phyloP scores from a whole-genome alignment of 2,888 invertebrate genomes.

The Hemistola chrysoprasaria region DNA sequence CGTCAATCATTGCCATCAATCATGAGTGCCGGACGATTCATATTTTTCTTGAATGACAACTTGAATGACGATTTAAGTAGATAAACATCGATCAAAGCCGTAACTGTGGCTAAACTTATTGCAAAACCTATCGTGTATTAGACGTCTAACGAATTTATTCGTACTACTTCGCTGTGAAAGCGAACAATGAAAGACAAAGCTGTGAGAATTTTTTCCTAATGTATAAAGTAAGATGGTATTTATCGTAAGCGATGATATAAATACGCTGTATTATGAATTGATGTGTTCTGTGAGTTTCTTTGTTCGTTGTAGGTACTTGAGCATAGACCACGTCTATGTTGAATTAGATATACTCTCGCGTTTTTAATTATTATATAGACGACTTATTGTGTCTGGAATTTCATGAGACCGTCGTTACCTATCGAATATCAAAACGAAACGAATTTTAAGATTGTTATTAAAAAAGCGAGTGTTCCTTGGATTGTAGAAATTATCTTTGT shows the following conservation, averaged over 20 bases:
- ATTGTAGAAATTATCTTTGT: no score
- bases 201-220: constrained; percentile 64
- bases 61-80: no score
- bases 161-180: constrained; percentile 68
- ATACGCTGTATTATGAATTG: constrained; percentile 42
- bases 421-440: constrained; percentile 31
- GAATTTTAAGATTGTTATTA: constrained; percentile 25
- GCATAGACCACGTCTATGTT: constrained; percentile 12
- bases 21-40: no score
- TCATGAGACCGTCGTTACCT: background rate
- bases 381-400: no score
- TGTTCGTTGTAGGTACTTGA: constrained; percentile 50
- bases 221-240: constrained; percentile 77
- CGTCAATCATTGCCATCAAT: no score
- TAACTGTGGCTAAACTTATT: no score
- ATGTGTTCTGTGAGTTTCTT: constrained; percentile 49
- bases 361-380: no score
- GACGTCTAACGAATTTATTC: constrained; percentile 78
- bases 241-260: constrained; percentile 61
- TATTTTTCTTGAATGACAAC: no score
- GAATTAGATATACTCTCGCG: no score
- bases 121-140: no score
- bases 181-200: constrained; percentile 82
- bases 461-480: constrained; percentile 7
- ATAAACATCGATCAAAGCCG: no score